Evolutionary conservation across 2,888 invertebrate species (phyloP), one percentile per base, ranked within the genome.

Genomic region (Scrobipalpa atriplicella): DNA sequence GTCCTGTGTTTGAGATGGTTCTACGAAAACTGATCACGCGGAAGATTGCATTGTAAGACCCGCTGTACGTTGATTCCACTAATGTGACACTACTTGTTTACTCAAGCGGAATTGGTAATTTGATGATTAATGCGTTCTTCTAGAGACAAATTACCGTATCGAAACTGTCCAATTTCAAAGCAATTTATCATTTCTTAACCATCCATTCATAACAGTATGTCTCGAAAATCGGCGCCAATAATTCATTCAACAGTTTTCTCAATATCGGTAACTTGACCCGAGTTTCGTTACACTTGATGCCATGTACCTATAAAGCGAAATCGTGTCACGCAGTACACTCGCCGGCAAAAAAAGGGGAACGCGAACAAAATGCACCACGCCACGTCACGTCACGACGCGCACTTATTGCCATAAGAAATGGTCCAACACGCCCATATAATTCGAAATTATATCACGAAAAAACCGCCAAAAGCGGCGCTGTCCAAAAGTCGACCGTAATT

Each of bases 261-360:
- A 67, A 67, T 60, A 67, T 47, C 39, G 47, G 67, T 36, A 64
- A 67, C 67, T 11, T 58, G 63, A 67, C 43, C 39, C 54, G 54
- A 11, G 64, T 67, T 66, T 64, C 63, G 64, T 41, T 67, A 67
- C 67, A 65, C 18, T 60, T 67, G 65, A 61, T 52, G 61, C 64
- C 47, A 52, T 19, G 19, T 21, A 67, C 52, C 38, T 38, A 58
- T 38, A 58, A 58, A 47, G 38, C 39, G 66, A 62, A 66, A 66
- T 38, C 51, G 39, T 62, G 63, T 43, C 56, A 66, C 63, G 11
- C 18, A 2, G 54, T 66, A 63, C 66, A 66, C 66, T 68, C 60
- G 60, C 56, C 54, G 60, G 51, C 41, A 65, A 65, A 64, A 51
- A 52, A 64, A 52, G 38, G 62, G 47, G 36, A 29, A 13, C 61